These are phyloP conservation scores for Hypanus sabinus DNA, from an alignment of 2,113 vertebrate species.

Conservation along the genomic window DNA sequence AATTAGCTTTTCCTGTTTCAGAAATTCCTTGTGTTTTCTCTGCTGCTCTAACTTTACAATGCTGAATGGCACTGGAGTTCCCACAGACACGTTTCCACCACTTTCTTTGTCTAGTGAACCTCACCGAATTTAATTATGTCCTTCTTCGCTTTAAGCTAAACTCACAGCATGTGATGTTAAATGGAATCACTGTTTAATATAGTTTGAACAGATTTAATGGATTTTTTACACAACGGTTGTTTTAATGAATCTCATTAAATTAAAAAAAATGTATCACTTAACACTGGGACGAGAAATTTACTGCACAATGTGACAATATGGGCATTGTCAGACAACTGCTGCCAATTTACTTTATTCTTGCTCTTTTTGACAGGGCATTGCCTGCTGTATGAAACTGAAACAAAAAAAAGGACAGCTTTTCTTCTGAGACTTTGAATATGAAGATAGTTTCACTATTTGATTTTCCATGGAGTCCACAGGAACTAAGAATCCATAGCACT, in stretches of 20 bases:
- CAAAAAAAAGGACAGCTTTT: not conserved
- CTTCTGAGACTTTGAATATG: conserved; percentile 1
- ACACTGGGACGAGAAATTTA: not conserved
- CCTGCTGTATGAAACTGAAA: not conserved
- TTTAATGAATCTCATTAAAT: conserved; percentile 31
- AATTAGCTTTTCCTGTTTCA: not conserved
- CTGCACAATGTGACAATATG: not conserved
- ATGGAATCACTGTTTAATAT: conserved; percentile 13
- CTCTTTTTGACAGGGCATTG: not conserved
- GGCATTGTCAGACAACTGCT: not conserved
- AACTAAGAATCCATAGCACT: not conserved
- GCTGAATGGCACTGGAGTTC: not conserved
- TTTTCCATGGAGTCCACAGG: not conserved
- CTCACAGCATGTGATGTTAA: conserved; percentile 26
- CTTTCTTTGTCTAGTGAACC: conserved; percentile 24
- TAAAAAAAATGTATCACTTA: not conserved
- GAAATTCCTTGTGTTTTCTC: not conserved
- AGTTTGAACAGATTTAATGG: conserved; percentile 21
- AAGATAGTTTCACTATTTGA: not conserved
- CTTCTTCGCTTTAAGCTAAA: conserved; percentile 18
- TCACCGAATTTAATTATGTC: conserved; percentile 18
- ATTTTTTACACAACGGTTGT: conserved; percentile 20
- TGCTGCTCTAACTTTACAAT: not conserved
- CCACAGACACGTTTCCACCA: not conserved
- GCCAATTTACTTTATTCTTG: not conserved